These are phyloP conservation scores for Neolamprologus cancellatus DNA, from an alignment of 2,113 vertebrate genomes.

Conservation along the genomic window DNA sequence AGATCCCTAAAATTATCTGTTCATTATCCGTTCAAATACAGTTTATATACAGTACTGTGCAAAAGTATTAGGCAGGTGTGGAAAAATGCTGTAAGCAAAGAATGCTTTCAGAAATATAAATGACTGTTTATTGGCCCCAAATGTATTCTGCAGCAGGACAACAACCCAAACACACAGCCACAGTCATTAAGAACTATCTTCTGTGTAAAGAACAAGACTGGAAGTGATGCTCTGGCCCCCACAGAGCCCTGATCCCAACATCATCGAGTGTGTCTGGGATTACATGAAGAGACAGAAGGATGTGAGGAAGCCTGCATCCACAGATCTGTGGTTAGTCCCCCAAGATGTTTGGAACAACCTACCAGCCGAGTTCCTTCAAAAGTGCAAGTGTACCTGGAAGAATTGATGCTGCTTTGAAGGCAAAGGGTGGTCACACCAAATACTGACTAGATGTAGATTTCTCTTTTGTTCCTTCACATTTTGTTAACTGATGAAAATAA, in stretches of 20 bases:
- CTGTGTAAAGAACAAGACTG: rapidly evolving
- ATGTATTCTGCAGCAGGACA: not conserved
- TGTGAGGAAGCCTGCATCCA: no score
- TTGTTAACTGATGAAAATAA: not conserved
- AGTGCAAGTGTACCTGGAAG: not conserved
- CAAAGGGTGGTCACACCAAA: not conserved
- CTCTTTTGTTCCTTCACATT: not conserved
- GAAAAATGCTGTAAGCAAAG: not conserved
- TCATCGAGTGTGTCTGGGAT: not conserved
- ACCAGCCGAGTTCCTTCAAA: not conserved
- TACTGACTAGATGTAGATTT: not conserved
- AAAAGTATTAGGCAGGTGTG: not conserved
- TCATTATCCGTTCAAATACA: not conserved
- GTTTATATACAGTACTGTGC: not conserved
- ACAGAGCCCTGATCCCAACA: not conserved
- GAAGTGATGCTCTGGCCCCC: not conserved
- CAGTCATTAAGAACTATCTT: not conserved
- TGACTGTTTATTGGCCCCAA: rapidly evolving
- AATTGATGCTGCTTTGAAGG: not conserved
- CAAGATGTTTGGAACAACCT: no score
- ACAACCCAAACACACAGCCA: not conserved
- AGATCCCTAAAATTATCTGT: not conserved
- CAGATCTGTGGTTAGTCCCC: no score
- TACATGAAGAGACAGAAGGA: not conserved
- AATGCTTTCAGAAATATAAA: not conserved